These are phyloP conservation scores for Gambusia holbrooki DNA, from an alignment of 2,113 vertebrate genomes.

Conservation along the genomic window DNA sequence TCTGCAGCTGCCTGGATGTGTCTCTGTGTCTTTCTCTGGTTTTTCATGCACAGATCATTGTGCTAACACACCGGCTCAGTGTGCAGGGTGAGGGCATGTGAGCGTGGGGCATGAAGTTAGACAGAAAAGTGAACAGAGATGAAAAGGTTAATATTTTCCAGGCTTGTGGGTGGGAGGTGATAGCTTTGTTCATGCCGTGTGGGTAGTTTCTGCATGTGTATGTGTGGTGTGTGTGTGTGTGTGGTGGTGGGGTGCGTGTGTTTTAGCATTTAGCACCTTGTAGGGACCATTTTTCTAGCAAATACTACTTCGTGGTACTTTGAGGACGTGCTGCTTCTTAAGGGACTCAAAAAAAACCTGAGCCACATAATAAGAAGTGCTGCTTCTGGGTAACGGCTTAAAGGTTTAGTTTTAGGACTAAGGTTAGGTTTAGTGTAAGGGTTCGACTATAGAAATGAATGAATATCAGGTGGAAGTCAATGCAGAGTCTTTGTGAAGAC, in stretches of 20 bases:
- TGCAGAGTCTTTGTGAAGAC: too few relatives aligned
- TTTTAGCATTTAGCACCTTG: too few relatives aligned
- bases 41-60: slow-evolving; percentile 18
- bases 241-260: slow-evolving; percentile 1
- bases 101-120: slow-evolving; percentile 45
- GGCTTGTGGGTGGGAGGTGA: slow-evolving; percentile 68
- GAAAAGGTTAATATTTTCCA: slow-evolving; percentile 75
- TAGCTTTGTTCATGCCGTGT: slow-evolving; percentile 41
- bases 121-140: slow-evolving; percentile 65
- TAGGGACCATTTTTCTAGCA: too few relatives aligned
- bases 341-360: too few relatives aligned
- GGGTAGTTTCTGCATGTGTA: slow-evolving; percentile 16
- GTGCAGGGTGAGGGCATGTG: slow-evolving; percentile 39
- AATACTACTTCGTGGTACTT: too few relatives aligned
- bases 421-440: too few relatives aligned
- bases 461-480: too few relatives aligned
- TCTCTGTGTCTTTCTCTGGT: slow-evolving; percentile 11
- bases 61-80: slow-evolving; percentile 13
- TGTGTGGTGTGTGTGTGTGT: slow-evolving; percentile 27
- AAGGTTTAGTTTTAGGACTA: too few relatives aligned
- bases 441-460: too few relatives aligned
- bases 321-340: too few relatives aligned
- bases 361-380: too few relatives aligned
- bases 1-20: slow-evolving; percentile 34
- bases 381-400: too few relatives aligned